Evolutionary conservation across 2,797 vertebrate species (phyloP).

Genomic region (Sebastes paucispinis): DNA sequence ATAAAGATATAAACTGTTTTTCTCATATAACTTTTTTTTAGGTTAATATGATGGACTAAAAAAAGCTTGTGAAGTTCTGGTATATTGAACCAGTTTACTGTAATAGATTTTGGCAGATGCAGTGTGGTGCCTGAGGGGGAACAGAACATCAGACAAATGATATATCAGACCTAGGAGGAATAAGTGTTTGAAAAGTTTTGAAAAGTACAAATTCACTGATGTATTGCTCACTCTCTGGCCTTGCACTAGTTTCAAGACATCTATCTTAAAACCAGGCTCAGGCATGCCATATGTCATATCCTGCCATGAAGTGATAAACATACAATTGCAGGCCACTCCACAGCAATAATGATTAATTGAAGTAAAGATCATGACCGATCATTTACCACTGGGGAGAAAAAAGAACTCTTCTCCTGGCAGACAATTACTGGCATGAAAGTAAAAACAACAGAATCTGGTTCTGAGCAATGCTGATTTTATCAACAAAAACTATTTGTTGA

Average conservation of each 20-base stretch:
- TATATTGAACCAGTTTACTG: slow-evolving; percentile 52
- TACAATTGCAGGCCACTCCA: slow-evolving; percentile 6
- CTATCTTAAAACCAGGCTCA: slow-evolving; percentile 36
- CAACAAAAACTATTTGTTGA: neutral
- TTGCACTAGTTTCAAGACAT: slow-evolving; percentile 56
- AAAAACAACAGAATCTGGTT: neutral
- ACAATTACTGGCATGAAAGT: neutral
- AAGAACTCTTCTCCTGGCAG: neutral
- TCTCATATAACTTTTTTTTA: slow-evolving; percentile 19
- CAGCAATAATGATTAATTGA: slow-evolving; percentile 5
- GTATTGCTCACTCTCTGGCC: slow-evolving; percentile 33
- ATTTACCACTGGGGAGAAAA: neutral
- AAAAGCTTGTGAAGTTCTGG: slow-evolving; percentile 30
- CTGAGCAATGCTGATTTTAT: neutral
- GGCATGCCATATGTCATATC: slow-evolving; percentile 10
- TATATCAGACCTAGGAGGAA: slow-evolving; percentile 44
- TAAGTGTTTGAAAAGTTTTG: slow-evolving; percentile 46
- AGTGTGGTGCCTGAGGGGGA: slow-evolving; percentile 43
- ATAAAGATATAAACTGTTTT: slow-evolving; percentile 18
- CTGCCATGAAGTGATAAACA: slow-evolving; percentile 34
- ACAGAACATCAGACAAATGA: slow-evolving; percentile 62
- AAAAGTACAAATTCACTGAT: slow-evolving; percentile 54
- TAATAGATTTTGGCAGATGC: slow-evolving; percentile 56
- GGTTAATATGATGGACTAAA: slow-evolving; percentile 44
- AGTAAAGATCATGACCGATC: neutral